Conservation (phyloP, 2,888 invertebrate genomes). For the Syritta pipiens region DNA sequence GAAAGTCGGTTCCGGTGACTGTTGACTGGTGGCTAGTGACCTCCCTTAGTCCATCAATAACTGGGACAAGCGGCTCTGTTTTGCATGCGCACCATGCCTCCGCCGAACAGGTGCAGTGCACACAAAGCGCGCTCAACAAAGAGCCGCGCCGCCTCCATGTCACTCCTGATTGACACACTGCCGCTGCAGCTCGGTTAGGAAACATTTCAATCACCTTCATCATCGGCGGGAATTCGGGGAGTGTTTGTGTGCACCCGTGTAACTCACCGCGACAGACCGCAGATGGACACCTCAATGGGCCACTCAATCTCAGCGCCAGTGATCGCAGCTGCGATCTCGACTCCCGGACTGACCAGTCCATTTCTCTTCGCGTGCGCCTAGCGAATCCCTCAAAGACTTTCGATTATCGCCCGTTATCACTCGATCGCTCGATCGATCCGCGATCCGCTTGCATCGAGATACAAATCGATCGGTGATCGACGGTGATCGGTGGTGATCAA, state of each 20-base stretch:
- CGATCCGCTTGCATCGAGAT: too few relatives aligned
- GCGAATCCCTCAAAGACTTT: too few relatives aligned
- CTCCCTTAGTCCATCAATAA: too few relatives aligned
- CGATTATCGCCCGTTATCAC: slow-evolving; percentile 32
- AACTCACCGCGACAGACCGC: slow-evolving; percentile 1
- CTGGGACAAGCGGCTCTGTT: too few relatives aligned
- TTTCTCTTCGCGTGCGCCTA: too few relatives aligned
- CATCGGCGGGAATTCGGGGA: slow-evolving; percentile 45
- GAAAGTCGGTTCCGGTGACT: too few relatives aligned
- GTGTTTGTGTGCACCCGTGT: slow-evolving; percentile 34
- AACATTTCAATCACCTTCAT: slow-evolving; percentile 60
- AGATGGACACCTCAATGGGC: slow-evolving; percentile 61
- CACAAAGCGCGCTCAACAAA: slow-evolving; percentile 30
- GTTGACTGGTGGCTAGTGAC: too few relatives aligned
- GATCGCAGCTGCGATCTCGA: slow-evolving; percentile 56
- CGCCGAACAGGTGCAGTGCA: slow-evolving; percentile 40
- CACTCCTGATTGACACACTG: slow-evolving; percentile 55
- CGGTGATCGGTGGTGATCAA: slow-evolving; percentile 22
- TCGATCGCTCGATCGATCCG: neutral
- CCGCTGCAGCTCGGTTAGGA: slow-evolving; percentile 51
- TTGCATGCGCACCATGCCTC: too few relatives aligned
- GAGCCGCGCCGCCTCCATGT: slow-evolving; percentile 45
- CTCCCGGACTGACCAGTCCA: slow-evolving; percentile 36
- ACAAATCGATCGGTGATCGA: slow-evolving; percentile 29
- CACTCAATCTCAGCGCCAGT: slow-evolving; percentile 44